Evolutionary conservation across 2,113 vertebrate species (phyloP).

Genomic region (Percina caprodes): DNA sequence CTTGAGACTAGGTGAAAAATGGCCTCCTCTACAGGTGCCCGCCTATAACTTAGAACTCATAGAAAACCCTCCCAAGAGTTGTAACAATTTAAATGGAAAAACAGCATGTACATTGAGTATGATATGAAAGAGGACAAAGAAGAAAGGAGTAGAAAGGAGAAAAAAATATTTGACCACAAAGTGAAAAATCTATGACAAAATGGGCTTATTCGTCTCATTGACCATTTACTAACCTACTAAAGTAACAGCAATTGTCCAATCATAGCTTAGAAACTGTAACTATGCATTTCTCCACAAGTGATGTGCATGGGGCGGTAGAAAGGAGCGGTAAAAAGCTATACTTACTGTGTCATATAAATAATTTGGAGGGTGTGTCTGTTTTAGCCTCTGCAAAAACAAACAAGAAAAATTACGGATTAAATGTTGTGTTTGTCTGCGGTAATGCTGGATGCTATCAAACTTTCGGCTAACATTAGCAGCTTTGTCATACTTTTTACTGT

Average conservation of each 20-base stretch:
- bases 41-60: constrained; percentile 31
- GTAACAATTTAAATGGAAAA: constrained; percentile 44
- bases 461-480: background rate
- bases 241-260: background rate
- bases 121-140: constrained; percentile 18
- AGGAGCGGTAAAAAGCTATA: background rate
- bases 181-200: background rate
- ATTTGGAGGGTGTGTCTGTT: background rate
- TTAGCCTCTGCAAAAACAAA: background rate
- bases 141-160: background rate
- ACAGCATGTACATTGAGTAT: constrained; percentile 14
- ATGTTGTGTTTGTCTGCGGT: background rate
- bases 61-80: constrained; percentile 11
- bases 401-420: background rate
- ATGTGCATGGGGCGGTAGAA: background rate
- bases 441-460: background rate
- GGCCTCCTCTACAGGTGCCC: constrained; percentile 54
- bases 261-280: background rate
- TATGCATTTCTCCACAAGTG: background rate
- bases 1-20: constrained; percentile 53
- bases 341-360: background rate
- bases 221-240: background rate
- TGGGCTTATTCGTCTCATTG: background rate
- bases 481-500: background rate
- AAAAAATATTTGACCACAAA: constrained; percentile 26